These are phyloP conservation scores for Ancistrus triradiatus DNA, from an alignment of 2,113 vertebrate species.

Conservation along the genomic window DNA sequence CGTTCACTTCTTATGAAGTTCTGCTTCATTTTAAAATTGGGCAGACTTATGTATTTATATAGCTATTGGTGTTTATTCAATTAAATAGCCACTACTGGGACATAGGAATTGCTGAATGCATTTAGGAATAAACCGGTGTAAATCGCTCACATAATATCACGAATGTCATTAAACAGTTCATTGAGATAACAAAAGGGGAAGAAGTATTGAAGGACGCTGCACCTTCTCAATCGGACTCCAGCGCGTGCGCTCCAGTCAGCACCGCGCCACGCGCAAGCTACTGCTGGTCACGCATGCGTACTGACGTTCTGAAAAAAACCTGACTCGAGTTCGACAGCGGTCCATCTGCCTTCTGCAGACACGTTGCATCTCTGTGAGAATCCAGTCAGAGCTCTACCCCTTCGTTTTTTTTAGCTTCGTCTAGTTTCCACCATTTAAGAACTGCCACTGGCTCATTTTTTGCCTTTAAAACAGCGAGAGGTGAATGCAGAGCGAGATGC, in stretches of 20 bases:
- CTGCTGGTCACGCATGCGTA: slow-evolving; percentile 7
- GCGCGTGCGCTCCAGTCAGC: background rate
- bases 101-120: no score
- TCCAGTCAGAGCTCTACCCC: slow-evolving; percentile 36
- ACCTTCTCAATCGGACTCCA: no score
- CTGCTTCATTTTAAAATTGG: no score
- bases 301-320: background rate
- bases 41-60: no score
- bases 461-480: background rate
- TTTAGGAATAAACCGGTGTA: no score
- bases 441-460: slow-evolving; percentile 21
- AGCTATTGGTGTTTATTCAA: no score
- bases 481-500: background rate
- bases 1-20: no score
- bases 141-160: no score
- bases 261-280: background rate
- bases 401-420: slow-evolving; percentile 20
- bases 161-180: no score
- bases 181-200: background rate
- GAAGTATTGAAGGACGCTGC: background rate
- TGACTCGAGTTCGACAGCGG: slow-evolving; percentile 40
- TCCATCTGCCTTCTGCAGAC: slow-evolving; percentile 57
- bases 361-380: slow-evolving; percentile 60
- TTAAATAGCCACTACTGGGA: no score
- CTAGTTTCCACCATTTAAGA: slow-evolving; percentile 35